Evolutionary conservation across 2,113 vertebrate species (phyloP).

Genomic region (Forbesichthys papilliferus): DNA sequence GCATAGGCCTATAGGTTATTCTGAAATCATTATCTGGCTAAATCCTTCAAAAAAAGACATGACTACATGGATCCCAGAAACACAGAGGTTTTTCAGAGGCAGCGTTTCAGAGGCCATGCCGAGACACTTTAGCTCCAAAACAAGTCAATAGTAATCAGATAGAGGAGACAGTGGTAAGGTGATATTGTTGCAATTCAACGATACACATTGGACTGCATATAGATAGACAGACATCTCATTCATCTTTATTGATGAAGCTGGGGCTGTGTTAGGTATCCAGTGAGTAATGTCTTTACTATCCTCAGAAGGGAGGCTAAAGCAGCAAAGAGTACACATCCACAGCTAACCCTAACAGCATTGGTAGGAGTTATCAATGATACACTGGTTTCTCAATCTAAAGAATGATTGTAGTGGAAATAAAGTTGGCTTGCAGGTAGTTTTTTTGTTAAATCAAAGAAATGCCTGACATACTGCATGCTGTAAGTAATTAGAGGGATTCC

Average conservation of each 20-base stretch:
- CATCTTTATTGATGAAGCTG: constrained; percentile 5
- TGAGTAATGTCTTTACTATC: neutral
- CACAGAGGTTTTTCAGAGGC: constrained; percentile 11
- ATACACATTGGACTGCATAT: constrained; percentile 20
- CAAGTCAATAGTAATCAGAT: constrained; percentile 52
- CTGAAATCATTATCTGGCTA: too few species aligned
- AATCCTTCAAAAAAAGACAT: neutral
- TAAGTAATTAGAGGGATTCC: constrained; percentile 25
- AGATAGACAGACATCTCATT: constrained; percentile 10
- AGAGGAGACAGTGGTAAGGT: constrained; percentile 18
- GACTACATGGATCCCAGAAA: neutral
- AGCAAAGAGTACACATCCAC: neutral
- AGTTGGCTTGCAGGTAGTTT: neutral
- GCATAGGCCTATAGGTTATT: constrained; percentile 6
- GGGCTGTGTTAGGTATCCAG: neutral
- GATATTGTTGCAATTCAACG: constrained; percentile 19
- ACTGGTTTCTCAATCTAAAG: too few species aligned
- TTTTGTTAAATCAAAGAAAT: neutral
- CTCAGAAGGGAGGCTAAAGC: neutral
- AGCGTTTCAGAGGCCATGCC: constrained; percentile 14
- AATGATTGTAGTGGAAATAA: too few species aligned
- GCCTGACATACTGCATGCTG: neutral
- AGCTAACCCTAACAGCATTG: neutral
- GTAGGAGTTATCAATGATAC: neutral
- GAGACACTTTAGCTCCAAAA: constrained; percentile 11